These are phyloP conservation scores for Macheiramphus alcinus DNA, from an alignment of 2,113 vertebrate species.

Conservation along the genomic window DNA sequence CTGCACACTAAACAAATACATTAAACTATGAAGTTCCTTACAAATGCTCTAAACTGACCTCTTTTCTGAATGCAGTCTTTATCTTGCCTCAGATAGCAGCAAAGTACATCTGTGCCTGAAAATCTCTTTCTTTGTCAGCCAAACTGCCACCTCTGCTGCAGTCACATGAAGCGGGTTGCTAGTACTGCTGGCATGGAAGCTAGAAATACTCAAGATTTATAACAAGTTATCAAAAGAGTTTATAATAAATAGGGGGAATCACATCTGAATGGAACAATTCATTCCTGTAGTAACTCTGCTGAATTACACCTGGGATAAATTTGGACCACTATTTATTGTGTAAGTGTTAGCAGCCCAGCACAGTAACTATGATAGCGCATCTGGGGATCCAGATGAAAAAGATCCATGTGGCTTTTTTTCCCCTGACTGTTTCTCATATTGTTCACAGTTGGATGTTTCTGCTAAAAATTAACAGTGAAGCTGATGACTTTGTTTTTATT, in stretches of 20 bases:
- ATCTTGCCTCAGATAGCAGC: neutral
- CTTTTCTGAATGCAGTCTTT: neutral
- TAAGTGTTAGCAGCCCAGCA: neutral
- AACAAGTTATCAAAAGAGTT: slow-evolving; percentile 6
- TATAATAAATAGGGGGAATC: slow-evolving; percentile 4
- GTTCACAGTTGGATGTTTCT: neutral
- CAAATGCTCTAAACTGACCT: neutral
- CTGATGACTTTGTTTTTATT: neutral
- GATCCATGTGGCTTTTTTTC: neutral
- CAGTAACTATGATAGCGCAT: neutral
- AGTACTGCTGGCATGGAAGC: neutral
- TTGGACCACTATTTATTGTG: slow-evolving; percentile 11
- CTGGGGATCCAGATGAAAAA: neutral
- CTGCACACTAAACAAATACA: neutral
- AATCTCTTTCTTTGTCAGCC: neutral
- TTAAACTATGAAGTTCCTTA: neutral
- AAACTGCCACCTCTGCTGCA: neutral
- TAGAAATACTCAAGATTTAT: slow-evolving; percentile 1
- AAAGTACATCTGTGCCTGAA: neutral
- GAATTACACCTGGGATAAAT: slow-evolving; percentile 37
- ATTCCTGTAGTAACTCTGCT: neutral
- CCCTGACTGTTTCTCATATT: neutral
- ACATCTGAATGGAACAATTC: neutral
- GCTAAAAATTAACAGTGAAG: slow-evolving; percentile 20
- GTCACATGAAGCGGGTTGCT: neutral